Base-by-base conservation (phyloP, 2,797 vertebrate genomes). In the Centroberyx gerrardi region DNA sequence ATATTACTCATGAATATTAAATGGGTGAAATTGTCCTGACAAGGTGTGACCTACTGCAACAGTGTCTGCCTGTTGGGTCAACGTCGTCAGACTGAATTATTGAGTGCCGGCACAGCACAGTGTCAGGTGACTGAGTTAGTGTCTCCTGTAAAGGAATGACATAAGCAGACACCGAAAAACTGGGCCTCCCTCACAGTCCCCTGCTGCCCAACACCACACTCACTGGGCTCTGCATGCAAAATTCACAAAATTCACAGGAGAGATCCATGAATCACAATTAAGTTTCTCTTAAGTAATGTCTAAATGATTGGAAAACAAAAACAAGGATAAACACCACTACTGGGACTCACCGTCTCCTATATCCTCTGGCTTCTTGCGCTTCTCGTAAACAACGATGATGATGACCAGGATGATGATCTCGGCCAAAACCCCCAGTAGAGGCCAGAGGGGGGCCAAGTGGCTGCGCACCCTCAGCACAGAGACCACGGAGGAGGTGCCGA, bases 321-420 rank as follows among this genome's bases (percentile, higher is more conserved):
- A 72, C n/a, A 31, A 15, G 5, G 3, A 4, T 28, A 46, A 66
- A 5, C 49, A 28, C 38, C 66, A 31, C 15, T 4, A 2, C 17
- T 17, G 51, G 42, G 76, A 92, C 97, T 97, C 95, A 99, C 98
- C 98, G 2, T 99, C 98, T 81, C 96, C 96, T 85, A 98, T 94
- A 69, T 99, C 98, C 13, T 99, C 98, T 0, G 98, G 98, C 95
- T 97, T 96, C 97, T 99, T 99, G 88, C 97, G 96, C 93, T 99
- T 99, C 95, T 99, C 98, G 44, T 99, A 99, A 78, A 99, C 88
- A 74, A 99, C 97, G 69, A 99, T 99, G 95, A 99, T 98, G 93
- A 99, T 67, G 60, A 98, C 92, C 62, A 99, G 96, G 90, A 99
- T 96, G 78, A 99, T 94, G 77, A 99, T 97, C 93, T 99, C 98